Evolutionary conservation across 2,113 vertebrate genomes (phyloP), one percentile per base, ranked within the genome.

Genomic region (Amazona guildingii): DNA sequence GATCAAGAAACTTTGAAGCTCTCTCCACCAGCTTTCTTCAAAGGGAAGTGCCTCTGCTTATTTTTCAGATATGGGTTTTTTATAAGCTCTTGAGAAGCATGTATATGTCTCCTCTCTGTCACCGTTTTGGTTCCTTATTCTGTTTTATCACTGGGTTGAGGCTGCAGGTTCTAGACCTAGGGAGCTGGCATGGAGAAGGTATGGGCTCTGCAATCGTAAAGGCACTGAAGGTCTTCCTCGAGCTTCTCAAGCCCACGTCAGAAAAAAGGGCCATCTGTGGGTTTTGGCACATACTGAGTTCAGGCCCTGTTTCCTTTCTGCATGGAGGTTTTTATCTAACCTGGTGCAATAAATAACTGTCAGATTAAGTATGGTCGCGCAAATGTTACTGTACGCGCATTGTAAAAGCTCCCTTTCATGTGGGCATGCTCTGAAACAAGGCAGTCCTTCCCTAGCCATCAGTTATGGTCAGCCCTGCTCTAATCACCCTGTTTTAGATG

Each of bases 201-300:
- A 83, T 13, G 23, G 25, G 29, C 4, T 66, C 37, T 69, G 67
- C 35, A 76, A 13, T 91, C 77, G 49, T 17, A 7, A 1, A 5
- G 67, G 46, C 6, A 2, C 39, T 81, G 24, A 84, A 63, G 72
- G 44, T 49, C 41, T 94, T 43, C n/a, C 84, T 94, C 90, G 51
- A 4, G 1, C 75, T 93, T 88, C 94, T 89, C 55, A 83, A 89
- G 81, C 80, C 77, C 3, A 2, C 9, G 63, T 70, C 87, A 92
- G 92, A 95, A 92, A 98, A 95, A 97, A 96, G 52, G 81, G 76
- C 95, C 95, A 97, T 97, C 97, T 97, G 97, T 97, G 96, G 83
- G 88, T 97, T 96, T 96, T 97, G 95, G 96, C 95, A 97, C 91
- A 70, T 85, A 80, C 1, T 92, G 83, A 92, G 62, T 90, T 95